Percentiles rank a stretch among this genome's conserved stretches.
phyloP scores from a whole-genome alignment of 2,888 invertebrate genomes.

The Hedychridium roseum region DNA sequence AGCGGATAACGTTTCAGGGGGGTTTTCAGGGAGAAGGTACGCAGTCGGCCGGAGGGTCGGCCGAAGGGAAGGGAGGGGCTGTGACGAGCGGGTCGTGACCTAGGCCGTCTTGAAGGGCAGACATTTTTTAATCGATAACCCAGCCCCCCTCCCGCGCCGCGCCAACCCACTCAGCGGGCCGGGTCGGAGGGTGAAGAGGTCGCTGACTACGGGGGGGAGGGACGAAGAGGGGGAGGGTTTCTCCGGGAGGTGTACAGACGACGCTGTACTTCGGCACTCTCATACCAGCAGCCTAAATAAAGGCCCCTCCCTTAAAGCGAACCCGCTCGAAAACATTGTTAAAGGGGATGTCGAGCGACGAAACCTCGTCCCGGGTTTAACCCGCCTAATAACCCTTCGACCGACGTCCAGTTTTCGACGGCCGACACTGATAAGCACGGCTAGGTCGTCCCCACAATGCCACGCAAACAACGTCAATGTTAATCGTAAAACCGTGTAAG shows the following conservation, averaged over 20 bases:
- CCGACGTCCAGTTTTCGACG: too few relatives aligned
- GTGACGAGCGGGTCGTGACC: slow-evolving; percentile 62
- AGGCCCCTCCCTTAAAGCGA: slow-evolving; percentile 61
- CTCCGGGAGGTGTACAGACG: slow-evolving; percentile 38
- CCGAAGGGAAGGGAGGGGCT: slow-evolving; percentile 19
- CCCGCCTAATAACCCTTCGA: too few relatives aligned
- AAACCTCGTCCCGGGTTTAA: too few relatives aligned
- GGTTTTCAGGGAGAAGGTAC: slow-evolving; percentile 13
- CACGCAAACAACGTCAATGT: too few relatives aligned
- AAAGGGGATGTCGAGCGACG: slow-evolving; percentile 50
- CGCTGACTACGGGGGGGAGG: slow-evolving; percentile 29
- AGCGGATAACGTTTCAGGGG: slow-evolving; percentile 1
- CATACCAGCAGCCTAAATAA: slow-evolving; percentile 56
- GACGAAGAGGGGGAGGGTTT: slow-evolving; percentile 32
- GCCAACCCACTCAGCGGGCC: slow-evolving; percentile 37
- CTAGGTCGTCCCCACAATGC: slow-evolving; percentile 15
- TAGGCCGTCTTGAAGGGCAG: slow-evolving; percentile 65
- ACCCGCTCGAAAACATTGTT: slow-evolving; percentile 60
- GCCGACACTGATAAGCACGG: too few relatives aligned
- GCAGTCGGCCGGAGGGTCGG: too few relatives aligned
- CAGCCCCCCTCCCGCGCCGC: slow-evolving; percentile 39
- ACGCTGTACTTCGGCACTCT: slow-evolving; percentile 32
- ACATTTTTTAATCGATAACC: slow-evolving; percentile 64
- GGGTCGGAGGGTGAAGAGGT: slow-evolving; percentile 32
- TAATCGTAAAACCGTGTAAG: too few relatives aligned